A percentile compares a stretch with the other conserved stretches of the same genome.
phyloP scores from a whole-genome alignment of 1,140 invertebrate genomes.

The Drosophila pseudoananassae region DNA sequence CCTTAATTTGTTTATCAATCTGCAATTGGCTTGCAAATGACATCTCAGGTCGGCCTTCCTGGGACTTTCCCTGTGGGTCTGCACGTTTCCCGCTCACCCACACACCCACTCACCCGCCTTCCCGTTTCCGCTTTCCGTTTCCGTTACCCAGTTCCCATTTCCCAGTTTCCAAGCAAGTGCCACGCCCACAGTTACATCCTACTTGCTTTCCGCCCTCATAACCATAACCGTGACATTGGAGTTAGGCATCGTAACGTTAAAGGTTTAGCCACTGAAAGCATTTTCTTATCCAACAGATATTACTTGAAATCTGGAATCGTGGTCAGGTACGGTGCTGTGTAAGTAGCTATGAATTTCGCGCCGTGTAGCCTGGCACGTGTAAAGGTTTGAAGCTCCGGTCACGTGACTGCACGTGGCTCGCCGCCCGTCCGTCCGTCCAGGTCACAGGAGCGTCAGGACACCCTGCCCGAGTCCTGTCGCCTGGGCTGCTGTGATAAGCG shows the following conservation, averaged over 20 bases:
- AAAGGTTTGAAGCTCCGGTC: constrained; percentile 53
- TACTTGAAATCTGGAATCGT: too few species aligned
- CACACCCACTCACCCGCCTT: not conserved
- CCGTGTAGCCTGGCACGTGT: constrained; percentile 55
- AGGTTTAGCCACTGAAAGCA: not conserved
- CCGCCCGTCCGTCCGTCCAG: constrained; percentile 6
- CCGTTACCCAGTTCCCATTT: constrained; percentile 15
- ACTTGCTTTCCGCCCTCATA: constrained; percentile 7
- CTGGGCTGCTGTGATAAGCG: constrained; percentile 72
- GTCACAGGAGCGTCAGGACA: not conserved
- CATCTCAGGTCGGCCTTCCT: constrained; percentile 36
- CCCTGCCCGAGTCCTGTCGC: not conserved
- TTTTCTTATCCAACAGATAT: not conserved
- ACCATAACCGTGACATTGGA: constrained; percentile 42
- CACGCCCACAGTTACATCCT: constrained; percentile 55
- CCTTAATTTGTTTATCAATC: constrained; percentile 52
- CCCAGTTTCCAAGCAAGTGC: constrained; percentile 39
- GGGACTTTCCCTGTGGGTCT: constrained; percentile 5
- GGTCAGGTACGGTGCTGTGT: too few species aligned
- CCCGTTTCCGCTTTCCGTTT: constrained; percentile 3
- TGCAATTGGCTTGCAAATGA: constrained; percentile 73
- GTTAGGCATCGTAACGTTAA: not conserved
- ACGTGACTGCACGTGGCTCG: constrained; percentile 69
- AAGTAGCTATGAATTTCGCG: not conserved
- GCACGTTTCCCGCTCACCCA: not conserved